Percentiles rank a stretch among this genome's conserved stretches.
Conservation (phyloP, 1,140 invertebrate genomes). For the Cydia pomonella region DNA sequence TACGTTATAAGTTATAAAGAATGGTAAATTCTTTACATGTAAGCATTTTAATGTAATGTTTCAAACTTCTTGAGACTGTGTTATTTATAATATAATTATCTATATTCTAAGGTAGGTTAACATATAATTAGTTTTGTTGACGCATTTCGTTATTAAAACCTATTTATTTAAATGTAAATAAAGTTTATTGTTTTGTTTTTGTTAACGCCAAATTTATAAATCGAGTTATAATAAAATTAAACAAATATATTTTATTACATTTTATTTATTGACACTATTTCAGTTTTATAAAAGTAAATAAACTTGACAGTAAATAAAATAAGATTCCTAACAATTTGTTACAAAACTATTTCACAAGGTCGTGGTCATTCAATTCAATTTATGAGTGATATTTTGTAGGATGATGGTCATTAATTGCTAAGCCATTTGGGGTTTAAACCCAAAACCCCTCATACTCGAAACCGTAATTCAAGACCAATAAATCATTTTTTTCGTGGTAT, state of each 20-base stretch:
- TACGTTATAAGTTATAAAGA: too few species aligned
- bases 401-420: too few species aligned
- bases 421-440: too few species aligned
- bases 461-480: too few species aligned
- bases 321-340: too few species aligned
- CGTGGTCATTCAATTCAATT: too few species aligned
- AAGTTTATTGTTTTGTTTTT: slow-evolving; percentile 33
- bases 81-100: neutral
- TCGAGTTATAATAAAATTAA: slow-evolving; percentile 30
- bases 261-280: slow-evolving; percentile 25
- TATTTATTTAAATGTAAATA: slow-evolving; percentile 38
- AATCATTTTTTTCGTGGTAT: too few species aligned
- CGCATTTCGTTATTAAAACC: slow-evolving; percentile 28
- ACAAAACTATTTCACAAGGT: too few species aligned
- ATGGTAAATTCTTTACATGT: too few species aligned
- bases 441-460: too few species aligned
- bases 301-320: slow-evolving; percentile 1
- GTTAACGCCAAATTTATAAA: slow-evolving; percentile 42
- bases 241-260: slow-evolving; percentile 9
- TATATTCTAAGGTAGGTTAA: neutral
- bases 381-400: too few species aligned
- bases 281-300: slow-evolving; percentile 28
- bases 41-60: neutral
- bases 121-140: slow-evolving; percentile 13
- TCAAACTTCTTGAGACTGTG: slow-evolving; percentile 22